phyloP scores from a whole-genome alignment of 1,140 invertebrate genomes.

The Ptiloglossa arizonensis region DNA sequence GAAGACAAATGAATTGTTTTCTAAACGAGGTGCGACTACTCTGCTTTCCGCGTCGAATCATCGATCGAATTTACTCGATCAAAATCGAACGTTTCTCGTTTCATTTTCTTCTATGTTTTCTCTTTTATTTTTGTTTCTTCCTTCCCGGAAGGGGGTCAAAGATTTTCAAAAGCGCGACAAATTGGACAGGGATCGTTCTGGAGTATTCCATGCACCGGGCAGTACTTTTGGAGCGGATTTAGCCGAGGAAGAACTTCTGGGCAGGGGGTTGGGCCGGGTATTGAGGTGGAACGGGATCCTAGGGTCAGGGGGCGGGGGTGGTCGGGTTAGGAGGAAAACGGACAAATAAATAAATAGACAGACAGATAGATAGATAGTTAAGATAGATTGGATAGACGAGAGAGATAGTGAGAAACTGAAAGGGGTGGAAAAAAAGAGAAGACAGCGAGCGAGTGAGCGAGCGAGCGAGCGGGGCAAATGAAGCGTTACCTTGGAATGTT shows the following conservation, averaged over 20 bases:
- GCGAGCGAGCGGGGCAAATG: slow-evolving; percentile 61
- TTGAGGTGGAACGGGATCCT: too few relatives aligned
- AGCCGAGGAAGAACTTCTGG: slow-evolving; percentile 2
- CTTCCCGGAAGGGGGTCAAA: slow-evolving; percentile 21
- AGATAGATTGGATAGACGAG: slow-evolving; percentile 14
- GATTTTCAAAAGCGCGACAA: slow-evolving; percentile 50
- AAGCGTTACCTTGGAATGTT: slow-evolving; percentile 85
- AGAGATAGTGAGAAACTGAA: slow-evolving; percentile 36
- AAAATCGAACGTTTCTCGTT: slow-evolving; percentile 11
- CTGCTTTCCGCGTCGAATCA: not conserved
- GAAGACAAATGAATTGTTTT: too few relatives aligned
- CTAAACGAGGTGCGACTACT: too few relatives aligned
- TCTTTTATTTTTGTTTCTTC: slow-evolving; percentile 38
- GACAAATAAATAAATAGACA: slow-evolving; percentile 30
- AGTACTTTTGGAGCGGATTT: slow-evolving; percentile 4
- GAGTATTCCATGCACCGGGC: slow-evolving; percentile 25
- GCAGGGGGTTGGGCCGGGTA: not conserved
- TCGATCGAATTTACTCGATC: not conserved
- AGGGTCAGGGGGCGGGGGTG: too few relatives aligned
- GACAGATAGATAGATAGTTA: slow-evolving; percentile 21
- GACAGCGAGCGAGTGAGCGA: slow-evolving; percentile 66
- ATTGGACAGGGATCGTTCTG: slow-evolving; percentile 5
- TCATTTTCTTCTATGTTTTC: slow-evolving; percentile 25
- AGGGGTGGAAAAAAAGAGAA: slow-evolving; percentile 47
- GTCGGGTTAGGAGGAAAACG: slow-evolving; percentile 7